Evolutionary conservation across 1,140 invertebrate species (phyloP).

Genomic region (Telenomus remus): DNA sequence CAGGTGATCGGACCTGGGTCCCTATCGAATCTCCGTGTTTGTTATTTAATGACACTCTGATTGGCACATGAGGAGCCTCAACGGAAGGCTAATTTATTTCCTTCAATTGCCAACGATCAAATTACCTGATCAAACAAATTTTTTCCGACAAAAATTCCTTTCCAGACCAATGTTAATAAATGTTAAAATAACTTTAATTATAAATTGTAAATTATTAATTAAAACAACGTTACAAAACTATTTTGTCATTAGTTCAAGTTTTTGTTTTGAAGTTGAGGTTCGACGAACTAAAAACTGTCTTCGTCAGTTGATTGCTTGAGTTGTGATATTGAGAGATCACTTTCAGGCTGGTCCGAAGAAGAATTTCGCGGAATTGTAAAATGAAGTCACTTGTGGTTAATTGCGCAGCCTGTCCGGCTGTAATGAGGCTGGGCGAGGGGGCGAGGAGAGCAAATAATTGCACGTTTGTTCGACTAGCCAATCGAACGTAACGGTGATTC

Average conservation of each 20-base stretch:
- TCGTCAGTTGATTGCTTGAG: too few species aligned
- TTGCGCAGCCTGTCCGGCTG: conserved; percentile 22
- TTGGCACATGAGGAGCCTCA: conserved; percentile 5
- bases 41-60: conserved; percentile 10
- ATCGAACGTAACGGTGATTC: conserved; percentile 50
- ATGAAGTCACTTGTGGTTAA: conserved; percentile 49
- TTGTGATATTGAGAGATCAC: too few species aligned
- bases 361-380: conserved; percentile 27
- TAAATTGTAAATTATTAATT: too few species aligned
- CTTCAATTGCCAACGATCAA: background rate
- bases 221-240: too few species aligned
- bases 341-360: background rate
- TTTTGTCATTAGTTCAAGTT: too few species aligned
- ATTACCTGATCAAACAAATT: too few species aligned
- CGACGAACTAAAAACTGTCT: too few species aligned
- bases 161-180: too few species aligned
- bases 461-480: conserved; percentile 44
- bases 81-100: conserved; percentile 4
- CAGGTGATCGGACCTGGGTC: conserved; percentile 21
- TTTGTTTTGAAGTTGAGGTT: too few species aligned
- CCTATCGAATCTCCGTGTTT: conserved; percentile 13
- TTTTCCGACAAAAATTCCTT: too few species aligned
- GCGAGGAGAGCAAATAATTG: conserved; percentile 42
- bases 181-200: too few species aligned
- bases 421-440: conserved; percentile 3